Conservation (phyloP, 1,140 invertebrate genomes). For the Aphelenchoides fujianensis region DNA sequence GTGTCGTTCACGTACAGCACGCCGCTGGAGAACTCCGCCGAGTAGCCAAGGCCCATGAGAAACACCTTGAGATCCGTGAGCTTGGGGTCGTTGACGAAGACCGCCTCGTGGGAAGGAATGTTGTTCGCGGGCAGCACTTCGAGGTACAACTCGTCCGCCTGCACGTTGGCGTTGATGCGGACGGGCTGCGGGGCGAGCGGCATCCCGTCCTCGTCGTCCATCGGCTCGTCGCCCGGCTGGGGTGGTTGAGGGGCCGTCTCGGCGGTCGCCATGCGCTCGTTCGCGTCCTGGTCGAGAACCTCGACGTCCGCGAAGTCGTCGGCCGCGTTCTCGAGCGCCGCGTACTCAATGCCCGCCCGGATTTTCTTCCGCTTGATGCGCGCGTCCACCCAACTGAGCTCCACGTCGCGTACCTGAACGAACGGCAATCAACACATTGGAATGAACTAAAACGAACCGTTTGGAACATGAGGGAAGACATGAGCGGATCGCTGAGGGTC, state of each 20-base stretch:
- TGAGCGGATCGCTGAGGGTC: constrained; percentile 55
- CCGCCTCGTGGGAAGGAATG: constrained; percentile 75
- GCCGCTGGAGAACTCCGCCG: constrained; percentile 87
- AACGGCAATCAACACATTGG: neutral
- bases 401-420: constrained; percentile 69
- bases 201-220: constrained; percentile 29
- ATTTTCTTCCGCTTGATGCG: constrained; percentile 48
- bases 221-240: constrained; percentile 24
- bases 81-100: constrained; percentile 91
- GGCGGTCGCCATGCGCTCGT: constrained; percentile 19
- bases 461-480: constrained; percentile 56
- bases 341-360: constrained; percentile 19
- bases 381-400: constrained; percentile 86
- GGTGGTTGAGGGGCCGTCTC: constrained; percentile 24
- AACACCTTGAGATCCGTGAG: constrained; percentile 92
- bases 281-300: constrained; percentile 20
- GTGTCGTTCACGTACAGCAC: constrained; percentile 91
- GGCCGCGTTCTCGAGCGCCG: constrained; percentile 26
- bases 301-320: constrained; percentile 8
- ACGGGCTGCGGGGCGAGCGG: neutral
- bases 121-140: constrained; percentile 45
- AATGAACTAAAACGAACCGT: constrained; percentile 27
- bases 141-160: constrained; percentile 41
- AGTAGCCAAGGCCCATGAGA: constrained; percentile 80
- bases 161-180: neutral